Percentiles rank a stretch among this genome's conserved stretches.
Evolutionary conservation across 2,113 vertebrate species (phyloP).

Genomic region (Patagioenas fasciata): DNA sequence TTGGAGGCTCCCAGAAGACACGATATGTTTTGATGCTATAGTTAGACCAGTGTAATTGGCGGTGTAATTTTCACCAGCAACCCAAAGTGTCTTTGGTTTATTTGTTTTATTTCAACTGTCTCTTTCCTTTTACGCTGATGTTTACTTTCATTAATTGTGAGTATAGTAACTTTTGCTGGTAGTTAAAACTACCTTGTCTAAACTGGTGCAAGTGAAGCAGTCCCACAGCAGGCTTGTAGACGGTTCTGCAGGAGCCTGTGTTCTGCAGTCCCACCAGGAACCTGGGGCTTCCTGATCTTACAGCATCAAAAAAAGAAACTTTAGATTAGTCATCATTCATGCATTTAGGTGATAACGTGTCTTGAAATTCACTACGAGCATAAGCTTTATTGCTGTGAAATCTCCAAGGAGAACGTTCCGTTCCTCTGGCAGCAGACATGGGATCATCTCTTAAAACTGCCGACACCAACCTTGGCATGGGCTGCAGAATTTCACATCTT

Average conservation of each 20-base stretch:
- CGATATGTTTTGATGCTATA: not conserved
- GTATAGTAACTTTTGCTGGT: not conserved
- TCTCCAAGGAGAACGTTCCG: constrained; percentile 53
- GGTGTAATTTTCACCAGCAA: not conserved
- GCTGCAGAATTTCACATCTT: constrained; percentile 49
- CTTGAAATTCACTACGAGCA: not conserved
- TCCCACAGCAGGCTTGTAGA: rapidly evolving
- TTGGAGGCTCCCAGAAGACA: not conserved
- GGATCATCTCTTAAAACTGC: constrained; percentile 54
- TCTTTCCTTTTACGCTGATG: not conserved
- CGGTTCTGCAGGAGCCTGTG: not conserved
- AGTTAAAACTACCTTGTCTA: not conserved
- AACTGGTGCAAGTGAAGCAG: not conserved
- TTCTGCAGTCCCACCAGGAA: not conserved
- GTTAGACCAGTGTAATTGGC: not conserved
- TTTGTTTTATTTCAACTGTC: not conserved
- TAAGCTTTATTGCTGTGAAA: constrained; percentile 34
- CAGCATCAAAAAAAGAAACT: not conserved
- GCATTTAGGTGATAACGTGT: constrained; percentile 24
- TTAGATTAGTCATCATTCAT: constrained; percentile 7
- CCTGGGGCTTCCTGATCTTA: not conserved
- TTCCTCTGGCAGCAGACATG: constrained; percentile 66
- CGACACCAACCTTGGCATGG: constrained; percentile 53
- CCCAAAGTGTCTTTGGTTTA: not conserved
- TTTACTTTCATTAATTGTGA: not conserved